Percentiles rank a stretch among this genome's conserved stretches.
phyloP scores from a whole-genome alignment of 1,140 invertebrate genomes.

The Sminthurides bifidus region DNA sequence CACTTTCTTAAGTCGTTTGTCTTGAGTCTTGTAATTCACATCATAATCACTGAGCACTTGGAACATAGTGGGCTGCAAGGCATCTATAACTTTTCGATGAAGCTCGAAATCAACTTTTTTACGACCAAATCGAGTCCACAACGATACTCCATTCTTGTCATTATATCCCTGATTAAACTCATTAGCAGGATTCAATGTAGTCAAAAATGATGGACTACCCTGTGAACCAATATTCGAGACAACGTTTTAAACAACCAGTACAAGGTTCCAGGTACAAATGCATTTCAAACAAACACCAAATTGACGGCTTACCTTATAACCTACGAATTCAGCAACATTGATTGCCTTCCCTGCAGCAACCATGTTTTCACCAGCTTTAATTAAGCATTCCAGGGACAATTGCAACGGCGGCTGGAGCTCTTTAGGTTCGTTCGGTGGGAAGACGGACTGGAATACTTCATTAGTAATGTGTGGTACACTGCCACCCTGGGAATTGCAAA shows the following conservation, averaged over 20 bases:
- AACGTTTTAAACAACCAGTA: too few species aligned
- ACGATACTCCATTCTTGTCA: conserved; percentile 36
- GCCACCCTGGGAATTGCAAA: conserved; percentile 40
- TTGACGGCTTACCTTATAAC: conserved; percentile 35
- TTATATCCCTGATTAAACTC: conserved; percentile 37
- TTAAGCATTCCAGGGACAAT: conserved; percentile 47
- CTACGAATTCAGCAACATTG: conserved; percentile 46
- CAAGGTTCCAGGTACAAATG: too few species aligned
- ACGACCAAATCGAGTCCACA: conserved; percentile 39
- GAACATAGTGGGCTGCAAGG: conserved; percentile 37
- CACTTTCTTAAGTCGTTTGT: conserved; percentile 39
- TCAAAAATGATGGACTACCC: conserved; percentile 34
- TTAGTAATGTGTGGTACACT: conserved; percentile 51
- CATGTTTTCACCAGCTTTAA: too few species aligned
- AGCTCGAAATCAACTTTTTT: conserved; percentile 33
- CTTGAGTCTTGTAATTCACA: conserved; percentile 35
- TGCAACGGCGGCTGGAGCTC: conserved; percentile 40
- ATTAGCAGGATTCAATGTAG: conserved; percentile 37
- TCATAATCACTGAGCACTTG: conserved; percentile 41
- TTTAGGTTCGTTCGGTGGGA: conserved; percentile 33
- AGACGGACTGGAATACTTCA: conserved; percentile 49
- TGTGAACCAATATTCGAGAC: too few species aligned
- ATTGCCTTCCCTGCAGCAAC: too few species aligned
- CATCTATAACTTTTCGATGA: conserved; percentile 37
- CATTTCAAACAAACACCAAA: too few species aligned